phyloP scores from a whole-genome alignment of 1,140 invertebrate species.

The Solenopsis invicta region DNA sequence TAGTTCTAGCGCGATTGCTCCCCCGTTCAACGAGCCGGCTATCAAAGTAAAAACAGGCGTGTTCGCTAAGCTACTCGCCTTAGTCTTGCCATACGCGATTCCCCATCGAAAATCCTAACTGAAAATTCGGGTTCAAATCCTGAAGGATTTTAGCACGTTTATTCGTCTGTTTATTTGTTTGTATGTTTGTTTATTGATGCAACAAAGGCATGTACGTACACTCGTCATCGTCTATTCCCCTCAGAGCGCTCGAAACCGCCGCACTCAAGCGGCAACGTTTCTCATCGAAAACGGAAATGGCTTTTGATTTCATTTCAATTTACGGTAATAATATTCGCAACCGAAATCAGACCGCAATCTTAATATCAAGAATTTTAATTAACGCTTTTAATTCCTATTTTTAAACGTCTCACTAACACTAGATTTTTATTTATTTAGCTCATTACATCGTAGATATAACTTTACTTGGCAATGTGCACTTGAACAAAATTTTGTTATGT shows the following conservation, averaged over 20 bases:
- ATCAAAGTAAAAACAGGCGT: constrained; percentile 71
- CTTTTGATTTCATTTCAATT: not conserved
- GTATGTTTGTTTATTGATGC: constrained; percentile 10
- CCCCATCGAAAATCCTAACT: constrained; percentile 16
- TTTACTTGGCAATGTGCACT: not conserved
- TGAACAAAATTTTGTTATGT: not conserved
- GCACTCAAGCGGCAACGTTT: not conserved
- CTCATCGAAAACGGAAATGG: not conserved
- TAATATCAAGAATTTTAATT: not conserved
- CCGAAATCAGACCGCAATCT: not conserved
- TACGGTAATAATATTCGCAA: not conserved
- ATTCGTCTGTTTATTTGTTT: constrained; percentile 8
- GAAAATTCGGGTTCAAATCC: constrained; percentile 44
- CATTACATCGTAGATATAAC: not conserved
- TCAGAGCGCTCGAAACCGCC: not conserved
- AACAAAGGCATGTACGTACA: not conserved
- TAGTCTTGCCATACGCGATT: constrained; percentile 33
- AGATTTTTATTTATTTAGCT: not conserved
- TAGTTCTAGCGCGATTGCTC: constrained; percentile 66
- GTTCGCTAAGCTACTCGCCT: constrained; percentile 19
- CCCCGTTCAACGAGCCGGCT: constrained; percentile 70
- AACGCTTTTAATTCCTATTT: not conserved
- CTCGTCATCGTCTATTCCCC: constrained; percentile 24
- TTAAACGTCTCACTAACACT: not conserved
- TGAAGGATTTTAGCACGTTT: constrained; percentile 13